Base-by-base conservation (phyloP, 2,888 invertebrate species). In the Cosmia pyralina region DNA sequence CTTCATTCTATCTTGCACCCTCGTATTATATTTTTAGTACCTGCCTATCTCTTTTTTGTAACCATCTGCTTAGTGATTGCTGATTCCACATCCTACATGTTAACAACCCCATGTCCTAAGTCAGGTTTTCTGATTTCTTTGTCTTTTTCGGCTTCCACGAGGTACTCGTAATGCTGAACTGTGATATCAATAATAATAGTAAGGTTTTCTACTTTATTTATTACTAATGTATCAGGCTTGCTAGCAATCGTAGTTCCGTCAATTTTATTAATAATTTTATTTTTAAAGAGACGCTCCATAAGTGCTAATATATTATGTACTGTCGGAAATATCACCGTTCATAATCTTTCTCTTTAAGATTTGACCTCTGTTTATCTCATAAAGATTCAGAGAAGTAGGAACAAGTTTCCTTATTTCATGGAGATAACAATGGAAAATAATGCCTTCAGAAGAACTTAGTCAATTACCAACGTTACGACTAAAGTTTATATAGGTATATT, bases 351-450 rank as follows among this genome's bases (percentile, higher is more conserved):
- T 41, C 48, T 57, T 4, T 28, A 81, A 64, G 17, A 63, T 48
- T 52, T 44, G 34, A 63, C 52, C 41, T 28, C 41, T 19, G 34
- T 13, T 34, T n/a, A 11, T 15, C 17, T 17, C 15, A n/a, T 44
- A 62, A 62, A 62, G 2, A 28, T 34, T 52, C 22, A 17, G n/a
- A n/a, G 22, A 57, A 79, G 17, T n/a, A 15, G 13, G 15, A 44
- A 53, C 19, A 53, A 53, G 44, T 50, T 77, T 78, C 44, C 58
- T 52, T 64, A 55, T 59, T 59, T 28, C 13, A 44, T 52, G 19
- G 6, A 4, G 2, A 60, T 79, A 55, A 55, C 53, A 78, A 60
- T 70, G 70, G 15, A 64, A 58, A 55, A 38, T 10, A 44, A 64
- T 53, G 46, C 4, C 34, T 41, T 50, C 11, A 17, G 17, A 41